Base-by-base conservation (phyloP, 1,140 invertebrate species). In the Drosophila subpulchrella region DNA sequence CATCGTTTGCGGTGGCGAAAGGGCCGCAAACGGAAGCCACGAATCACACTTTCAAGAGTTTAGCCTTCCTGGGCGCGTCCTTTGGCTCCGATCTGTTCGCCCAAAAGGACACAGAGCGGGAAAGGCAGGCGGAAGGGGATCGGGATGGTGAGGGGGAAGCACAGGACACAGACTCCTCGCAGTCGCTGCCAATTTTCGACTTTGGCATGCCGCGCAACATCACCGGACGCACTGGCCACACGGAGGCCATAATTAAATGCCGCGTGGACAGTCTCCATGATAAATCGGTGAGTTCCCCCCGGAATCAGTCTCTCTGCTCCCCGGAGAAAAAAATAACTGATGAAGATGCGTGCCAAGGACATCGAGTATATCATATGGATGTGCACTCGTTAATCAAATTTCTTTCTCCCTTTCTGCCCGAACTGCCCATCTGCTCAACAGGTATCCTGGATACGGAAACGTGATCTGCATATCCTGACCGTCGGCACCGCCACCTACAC, bases 221-320 rank as follows among this genome's bases (percentile, higher is more conserved):
- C 68, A 97, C 96, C 41, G 96, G 96, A 17, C 95, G 96, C 68
- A 96, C 97, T 54, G 96, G 96, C 24, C 96, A 97, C 92, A 96
- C 96, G 61, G 96, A 96, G 48, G 96, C 96, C 39, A 96, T 97
- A 93, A 94, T 97, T 81, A 96, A 97, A 92, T 97, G 96, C 93
- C 94, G 96, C 81, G 96, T 97, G 78, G 95, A 96, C 93, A 95
- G 96, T 79, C 94, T 97, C 12, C 95, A 96, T 54, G 96, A 97
- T 93, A 97, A 97, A 93, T 96, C 96, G 93, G 96, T 97, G 48
- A 78, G 80, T 75, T 17, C n/a, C 10, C 34, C 48, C 13, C 13
- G 38, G 53, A 42, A 56, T 10, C 50, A 41, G 1, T 10, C 41
- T 12, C 39, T 15, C 30, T 7, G 30, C 32, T 10, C 12, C 32